Base-by-base conservation (phyloP, 2,888 invertebrate genomes). In the Hirtodrosophila duncani region DNA sequence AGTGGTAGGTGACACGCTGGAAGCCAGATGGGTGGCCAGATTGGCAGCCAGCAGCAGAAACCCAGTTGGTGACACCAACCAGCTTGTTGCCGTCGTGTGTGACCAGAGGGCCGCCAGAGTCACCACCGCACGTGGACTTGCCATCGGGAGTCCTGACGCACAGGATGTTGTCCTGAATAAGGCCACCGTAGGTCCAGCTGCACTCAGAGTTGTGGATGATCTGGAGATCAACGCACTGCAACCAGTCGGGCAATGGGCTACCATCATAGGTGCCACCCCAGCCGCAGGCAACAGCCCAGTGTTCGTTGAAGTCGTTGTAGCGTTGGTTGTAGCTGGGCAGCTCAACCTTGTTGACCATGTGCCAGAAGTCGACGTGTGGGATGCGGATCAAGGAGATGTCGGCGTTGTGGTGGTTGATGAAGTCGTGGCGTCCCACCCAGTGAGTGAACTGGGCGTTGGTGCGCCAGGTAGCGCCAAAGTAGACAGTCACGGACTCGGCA, bases 251-350 rank as follows among this genome's bases (percentile, higher is more conserved):
- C 23, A 53, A 34, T 9, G 52, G 41, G 36, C 52, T 51, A 20
- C 51, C 52, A 23, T 53, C 52, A 13, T 51, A 53, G 29, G 52
- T 53, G 9, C 51, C 51, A 4, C 52, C 52, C 52, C 52, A 53
- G 10, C 52, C 52, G 36, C 51, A 53, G n/a, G 51, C 52, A 8
- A 53, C 51, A n/a, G 52, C 52, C 52, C 52, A 53, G 30, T 30
- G 51, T 27, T 51, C 52, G 41, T 53, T 51, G 41, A 51, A 53
- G 52, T 51, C 37, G 51, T 53, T 53, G 52, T 53, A 42, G 39
- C 52, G 52, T 10, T 53, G 51, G 34, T 53, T 53, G 51, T 41
- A 53, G 36, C 52, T 53, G 14, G 52, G 52, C 41, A 53, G 41
- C 41, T 53, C 52, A 8, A 53, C 34, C 38, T 42, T 51, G 51